Evolutionary conservation across 2,888 invertebrate species (phyloP).

Genomic region (Pseudeuparius sepicola): DNA sequence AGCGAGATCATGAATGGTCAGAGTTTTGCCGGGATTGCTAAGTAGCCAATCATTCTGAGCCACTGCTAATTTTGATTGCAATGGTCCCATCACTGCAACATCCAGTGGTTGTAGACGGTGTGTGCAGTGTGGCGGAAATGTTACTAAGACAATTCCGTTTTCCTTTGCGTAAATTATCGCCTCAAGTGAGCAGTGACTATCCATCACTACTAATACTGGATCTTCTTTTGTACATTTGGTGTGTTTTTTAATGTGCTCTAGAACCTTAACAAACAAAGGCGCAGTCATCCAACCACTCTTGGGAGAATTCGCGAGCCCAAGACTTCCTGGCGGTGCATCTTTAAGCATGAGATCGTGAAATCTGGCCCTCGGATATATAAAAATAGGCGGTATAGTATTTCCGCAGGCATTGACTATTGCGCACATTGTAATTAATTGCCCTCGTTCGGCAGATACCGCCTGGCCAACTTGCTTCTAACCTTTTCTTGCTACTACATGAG

Average conservation of each 20-base stretch:
- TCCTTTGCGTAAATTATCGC: slow-evolving; percentile 10
- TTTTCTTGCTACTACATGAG: too few species aligned
- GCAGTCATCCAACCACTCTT: too few species aligned
- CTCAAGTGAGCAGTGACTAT: slow-evolving; percentile 7
- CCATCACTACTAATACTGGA: slow-evolving; percentile 14
- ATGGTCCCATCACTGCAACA: slow-evolving; percentile 11
- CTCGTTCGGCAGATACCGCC: slow-evolving; percentile 17
- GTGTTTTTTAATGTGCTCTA: slow-evolving; percentile 5
- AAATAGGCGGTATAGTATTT: slow-evolving; percentile 19
- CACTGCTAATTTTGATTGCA: slow-evolving; percentile 4
- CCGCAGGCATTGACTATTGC: slow-evolving; percentile 20
- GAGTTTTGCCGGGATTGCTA: slow-evolving; percentile 4
- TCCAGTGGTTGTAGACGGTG: slow-evolving; percentile 9
- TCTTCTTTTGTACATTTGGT: slow-evolving; percentile 23
- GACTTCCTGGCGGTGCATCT: too few species aligned
- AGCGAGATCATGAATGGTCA: slow-evolving; percentile 9
- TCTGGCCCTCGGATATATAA: slow-evolving; percentile 19
- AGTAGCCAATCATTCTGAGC: slow-evolving; percentile 9
- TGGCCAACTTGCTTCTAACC: too few species aligned
- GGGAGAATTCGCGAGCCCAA: too few species aligned
- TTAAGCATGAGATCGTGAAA: too few species aligned
- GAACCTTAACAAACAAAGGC: too few species aligned
- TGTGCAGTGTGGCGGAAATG: slow-evolving; percentile 10
- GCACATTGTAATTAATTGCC: slow-evolving; percentile 18
- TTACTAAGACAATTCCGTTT: slow-evolving; percentile 7